phyloP scores from a whole-genome alignment of 2,888 invertebrate genomes.

The Eilema griseolum region DNA sequence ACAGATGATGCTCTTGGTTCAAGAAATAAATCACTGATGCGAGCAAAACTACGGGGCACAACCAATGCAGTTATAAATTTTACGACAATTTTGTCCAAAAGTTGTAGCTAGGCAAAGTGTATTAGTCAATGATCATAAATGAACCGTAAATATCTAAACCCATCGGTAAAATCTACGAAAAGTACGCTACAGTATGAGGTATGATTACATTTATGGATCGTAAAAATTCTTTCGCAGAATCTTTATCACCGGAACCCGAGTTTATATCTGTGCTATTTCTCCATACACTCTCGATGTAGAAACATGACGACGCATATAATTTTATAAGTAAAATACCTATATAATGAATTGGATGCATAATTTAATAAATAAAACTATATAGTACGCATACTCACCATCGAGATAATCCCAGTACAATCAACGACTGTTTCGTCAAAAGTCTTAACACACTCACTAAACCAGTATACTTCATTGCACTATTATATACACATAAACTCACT shows the following conservation, averaged over 20 bases:
- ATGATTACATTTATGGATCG: conserved; percentile 52
- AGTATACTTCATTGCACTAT: conserved; percentile 64
- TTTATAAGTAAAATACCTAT: background rate
- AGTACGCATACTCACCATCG: conserved; percentile 67
- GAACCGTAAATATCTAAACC: conserved; percentile 29
- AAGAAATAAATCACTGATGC: background rate
- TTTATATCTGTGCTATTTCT: conserved; percentile 44
- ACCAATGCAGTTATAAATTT: background rate
- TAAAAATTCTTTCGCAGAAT: conserved; percentile 49
- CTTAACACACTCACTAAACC: conserved; percentile 65
- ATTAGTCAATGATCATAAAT: conserved; percentile 17
- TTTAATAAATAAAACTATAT: background rate
- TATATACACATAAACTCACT: conserved; percentile 61
- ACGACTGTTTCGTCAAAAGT: conserved; percentile 58
- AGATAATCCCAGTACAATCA: conserved; percentile 65
- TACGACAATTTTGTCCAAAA: background rate
- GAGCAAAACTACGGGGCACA: background rate
- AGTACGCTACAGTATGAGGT: conserved; percentile 27
- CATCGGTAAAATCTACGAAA: conserved; percentile 31
- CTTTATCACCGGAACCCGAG: conserved; percentile 44
- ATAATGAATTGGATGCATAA: conserved; percentile 15
- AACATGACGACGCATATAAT: conserved; percentile 17
- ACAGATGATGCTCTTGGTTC: background rate
- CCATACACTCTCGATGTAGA: conserved; percentile 35
- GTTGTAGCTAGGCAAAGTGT: background rate